phyloP scores from a whole-genome alignment of 2,797 vertebrate genomes.

The Salarias fasciatus region DNA sequence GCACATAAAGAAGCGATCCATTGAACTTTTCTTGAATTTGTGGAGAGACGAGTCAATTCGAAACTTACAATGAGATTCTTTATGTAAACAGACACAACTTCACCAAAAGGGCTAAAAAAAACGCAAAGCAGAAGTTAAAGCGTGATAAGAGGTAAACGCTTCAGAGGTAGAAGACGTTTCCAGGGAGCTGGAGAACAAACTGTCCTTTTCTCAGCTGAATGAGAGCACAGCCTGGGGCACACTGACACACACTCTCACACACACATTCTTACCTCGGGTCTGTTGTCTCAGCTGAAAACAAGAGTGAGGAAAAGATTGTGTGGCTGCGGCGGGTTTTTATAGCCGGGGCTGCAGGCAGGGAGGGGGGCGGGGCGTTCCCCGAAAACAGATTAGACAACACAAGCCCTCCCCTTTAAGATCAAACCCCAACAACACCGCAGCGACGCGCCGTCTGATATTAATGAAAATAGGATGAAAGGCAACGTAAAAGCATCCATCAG shows the following conservation, averaged over 20 bases:
- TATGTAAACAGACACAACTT: too few relatives aligned
- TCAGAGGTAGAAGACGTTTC: too few relatives aligned
- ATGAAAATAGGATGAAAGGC: neutral
- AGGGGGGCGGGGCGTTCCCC: conserved; percentile 75
- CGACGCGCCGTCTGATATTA: conserved; percentile 26
- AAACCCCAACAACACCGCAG: conserved; percentile 26
- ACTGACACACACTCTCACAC: conserved; percentile 26
- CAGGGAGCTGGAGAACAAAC: too few relatives aligned
- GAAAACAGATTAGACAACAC: conserved; percentile 79
- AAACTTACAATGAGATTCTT: too few relatives aligned
- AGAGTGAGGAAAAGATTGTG: conserved; percentile 88
- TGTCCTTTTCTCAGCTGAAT: too few relatives aligned
- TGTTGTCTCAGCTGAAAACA: conserved; percentile 59
- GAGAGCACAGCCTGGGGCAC: too few relatives aligned
- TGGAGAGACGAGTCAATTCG: too few relatives aligned
- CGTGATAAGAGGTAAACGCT: too few relatives aligned
- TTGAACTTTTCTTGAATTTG: too few relatives aligned
- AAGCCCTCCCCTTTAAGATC: conserved; percentile 72
- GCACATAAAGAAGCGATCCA: too few relatives aligned
- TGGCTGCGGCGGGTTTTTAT: conserved; percentile 86
- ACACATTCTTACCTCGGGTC: conserved; percentile 62
- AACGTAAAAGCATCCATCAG: neutral
- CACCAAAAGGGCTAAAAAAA: neutral
- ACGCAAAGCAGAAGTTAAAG: too few relatives aligned
- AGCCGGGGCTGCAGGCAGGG: conserved; percentile 67